Base-by-base conservation (phyloP, 2,113 vertebrate species). In the Nothobranchius kuhntae region DNA sequence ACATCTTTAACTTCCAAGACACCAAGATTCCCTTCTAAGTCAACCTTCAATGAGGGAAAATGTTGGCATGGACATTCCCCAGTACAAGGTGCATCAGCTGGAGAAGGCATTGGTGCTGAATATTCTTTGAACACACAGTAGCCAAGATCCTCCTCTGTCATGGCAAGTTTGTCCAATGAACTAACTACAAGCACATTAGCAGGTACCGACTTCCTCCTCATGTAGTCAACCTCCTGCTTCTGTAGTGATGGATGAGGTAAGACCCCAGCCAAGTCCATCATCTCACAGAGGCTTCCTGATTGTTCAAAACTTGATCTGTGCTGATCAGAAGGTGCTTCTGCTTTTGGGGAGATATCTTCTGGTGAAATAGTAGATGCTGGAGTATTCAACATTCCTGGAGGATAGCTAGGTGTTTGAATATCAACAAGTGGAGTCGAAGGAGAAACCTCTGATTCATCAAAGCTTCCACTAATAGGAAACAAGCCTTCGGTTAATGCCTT, bases 71-170 rank as follows among this genome's bases (percentile, higher is more conserved):
- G 71, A 54, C 78, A 75, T 9, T 87, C 77, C 4, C 68, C 83
- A 8, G 89, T 77, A 71, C 80, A 88, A 9, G 83, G 87, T 13
- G 81, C 69, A 68, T 91, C 90, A 11, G 89, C 90, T 9, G 90
- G 90, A 10, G 90, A 91, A 30, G 90, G 89, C 87, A 91, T 86
- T 4, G 90, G 89, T 3, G 77, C 90, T 0, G 72, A 73, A 54
- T 87, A 90, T 48, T 91, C 90, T 53, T 53, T 86, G 17, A 90
- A 87, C 13, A 87, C 77, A 62, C 86, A 89, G 68, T 87, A 89
- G 3, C 89, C 88, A 13, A 80, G 24, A n/a, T 89, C 88, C 52
- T 90, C 84, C 8, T 36, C 72, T 45, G 55, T 68, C 26, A 61
- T 59, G 4, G 65, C 35, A 2, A 90, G 77, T 51, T 81, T 83